Base-by-base conservation (phyloP, 1,140 invertebrate genomes). In the Diorhabda elongata region DNA sequence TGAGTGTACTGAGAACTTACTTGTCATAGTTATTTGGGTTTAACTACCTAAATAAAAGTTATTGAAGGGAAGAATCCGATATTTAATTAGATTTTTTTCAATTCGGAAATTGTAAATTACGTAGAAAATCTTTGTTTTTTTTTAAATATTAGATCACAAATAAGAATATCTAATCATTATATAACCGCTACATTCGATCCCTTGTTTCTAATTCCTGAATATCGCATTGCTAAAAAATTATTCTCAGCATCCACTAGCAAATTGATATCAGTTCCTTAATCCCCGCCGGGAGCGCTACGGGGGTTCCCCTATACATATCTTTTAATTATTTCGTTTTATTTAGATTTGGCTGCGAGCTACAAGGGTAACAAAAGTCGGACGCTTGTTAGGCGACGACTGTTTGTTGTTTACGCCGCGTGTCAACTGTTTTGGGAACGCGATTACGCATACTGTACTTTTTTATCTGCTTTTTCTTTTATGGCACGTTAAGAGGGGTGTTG, bases 371-470 rank as follows among this genome's bases (percentile, higher is more conserved):
- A 65, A 65, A 65, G 47, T 65, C 56, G 64, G 56, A 58, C 64
- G 64, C 47, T 52, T 52, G 47, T 52, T 52, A 52, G 6, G 6
- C 6, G n/a, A 52, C n/a, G 9, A 42, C 42, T 41, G 47, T 42
- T 56, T 58, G 44, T 65, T 58, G 64, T 65, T 65, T 47, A 42
- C 26, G 64, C 64, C 64, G 64, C 64, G 64, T 65, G 64, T 65
- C 64, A 58, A 65, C 64, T 65, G 64, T 65, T 65, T 65, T 65
- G 64, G 64, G 64, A 65, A 65, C 64, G 64, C 64, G 64, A 65
- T 65, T 65, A 65, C 64, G 41, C 8, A 65, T 65, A 58, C 64
- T 44, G 42, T 43, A 65, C 47, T 65, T 65, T 65, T 26, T 65
- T 65, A 65, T 65, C 45, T 65, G n/a, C 64, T 52, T 52, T 52